A percentile compares a stretch with the other conserved stretches of the same genome.
These are phyloP conservation scores for Lindbergichthys nudifrons DNA, from an alignment of 2,797 vertebrate genomes.

Conservation along the genomic window DNA sequence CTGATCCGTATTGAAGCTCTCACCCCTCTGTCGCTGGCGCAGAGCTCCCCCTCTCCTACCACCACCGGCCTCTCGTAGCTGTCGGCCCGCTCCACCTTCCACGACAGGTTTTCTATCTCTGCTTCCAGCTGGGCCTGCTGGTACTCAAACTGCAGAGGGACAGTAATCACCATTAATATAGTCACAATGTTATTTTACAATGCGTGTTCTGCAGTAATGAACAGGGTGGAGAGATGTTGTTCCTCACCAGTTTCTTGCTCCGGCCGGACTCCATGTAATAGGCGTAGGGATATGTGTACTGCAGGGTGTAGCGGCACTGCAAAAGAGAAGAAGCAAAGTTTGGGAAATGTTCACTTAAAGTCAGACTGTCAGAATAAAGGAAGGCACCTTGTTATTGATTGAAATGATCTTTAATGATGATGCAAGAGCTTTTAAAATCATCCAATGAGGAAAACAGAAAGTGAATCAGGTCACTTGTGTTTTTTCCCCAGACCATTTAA, in stretches of 20 bases:
- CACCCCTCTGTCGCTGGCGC: slow-evolving; percentile 87
- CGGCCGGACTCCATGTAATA: slow-evolving; percentile 99
- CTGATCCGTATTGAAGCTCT: slow-evolving; percentile 24
- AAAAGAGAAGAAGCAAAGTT: slow-evolving; percentile 22
- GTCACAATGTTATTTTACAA: neutral
- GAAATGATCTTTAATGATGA: neutral
- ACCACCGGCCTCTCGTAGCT: slow-evolving; percentile 95
- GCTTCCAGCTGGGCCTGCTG: slow-evolving; percentile 99
- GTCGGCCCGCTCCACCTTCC: slow-evolving; percentile 99
- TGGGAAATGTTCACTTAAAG: neutral
- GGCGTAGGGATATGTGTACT: slow-evolving; percentile 98
- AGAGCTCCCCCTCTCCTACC: slow-evolving; percentile 85
- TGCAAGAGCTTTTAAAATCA: neutral
- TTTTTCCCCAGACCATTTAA: neutral
- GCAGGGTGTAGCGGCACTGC: slow-evolving; percentile 98
- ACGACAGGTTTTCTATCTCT: slow-evolving; percentile 98
- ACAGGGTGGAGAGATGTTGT: neutral
- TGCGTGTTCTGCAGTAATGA: neutral
- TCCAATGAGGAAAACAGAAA: neutral
- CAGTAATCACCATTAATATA: neutral
- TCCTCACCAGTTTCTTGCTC: slow-evolving; percentile 96
- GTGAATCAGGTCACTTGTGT: neutral
- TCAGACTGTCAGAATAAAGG: neutral
- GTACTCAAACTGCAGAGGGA: slow-evolving; percentile 93
- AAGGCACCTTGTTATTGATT: neutral